A percentile compares a stretch with the other conserved stretches of the same genome.
Evolutionary conservation across 2,888 invertebrate genomes (phyloP).

Genomic region (Hofmannophila pseudospretella): DNA sequence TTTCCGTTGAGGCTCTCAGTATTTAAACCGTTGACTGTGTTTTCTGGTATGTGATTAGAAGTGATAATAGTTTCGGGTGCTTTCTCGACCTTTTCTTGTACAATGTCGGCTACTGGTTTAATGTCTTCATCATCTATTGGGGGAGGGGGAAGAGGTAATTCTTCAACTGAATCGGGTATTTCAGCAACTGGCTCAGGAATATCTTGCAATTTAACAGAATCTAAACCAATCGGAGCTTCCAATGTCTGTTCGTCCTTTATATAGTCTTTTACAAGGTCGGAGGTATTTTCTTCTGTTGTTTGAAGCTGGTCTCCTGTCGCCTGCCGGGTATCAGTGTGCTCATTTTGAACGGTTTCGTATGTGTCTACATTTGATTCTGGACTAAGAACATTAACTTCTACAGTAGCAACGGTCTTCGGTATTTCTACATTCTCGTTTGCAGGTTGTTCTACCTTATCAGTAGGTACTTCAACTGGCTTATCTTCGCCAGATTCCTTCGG

Average conservation of each 20-base stretch:
- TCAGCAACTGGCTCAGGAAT: conserved; percentile 11
- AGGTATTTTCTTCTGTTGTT: background rate
- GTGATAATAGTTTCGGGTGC: conserved; percentile 16
- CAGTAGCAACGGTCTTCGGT: background rate
- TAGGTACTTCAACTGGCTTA: background rate
- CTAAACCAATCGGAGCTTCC: background rate
- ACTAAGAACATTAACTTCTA: background rate
- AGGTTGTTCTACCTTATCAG: background rate
- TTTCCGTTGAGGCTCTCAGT: conserved; percentile 22
- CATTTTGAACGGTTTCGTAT: conserved; percentile 5
- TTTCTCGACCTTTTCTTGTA: conserved; percentile 20
- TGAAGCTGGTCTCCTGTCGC: background rate
- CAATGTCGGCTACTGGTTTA: conserved; percentile 11
- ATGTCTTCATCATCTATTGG: conserved; percentile 28
- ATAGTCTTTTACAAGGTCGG: background rate
- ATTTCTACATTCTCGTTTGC: conserved; percentile 3
- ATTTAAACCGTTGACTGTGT: conserved; percentile 19
- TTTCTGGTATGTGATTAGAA: conserved; percentile 24
- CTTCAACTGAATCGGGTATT: conserved; percentile 23
- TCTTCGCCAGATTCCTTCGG: background rate
- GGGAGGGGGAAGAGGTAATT: conserved; percentile 41
- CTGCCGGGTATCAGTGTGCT: background rate
- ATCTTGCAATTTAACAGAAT: conserved; percentile 2
- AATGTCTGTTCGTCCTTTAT: background rate
- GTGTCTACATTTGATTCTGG: conserved; percentile 7